Conservation (phyloP, 2,888 invertebrate species). For the Camptogramma bilineatum region DNA sequence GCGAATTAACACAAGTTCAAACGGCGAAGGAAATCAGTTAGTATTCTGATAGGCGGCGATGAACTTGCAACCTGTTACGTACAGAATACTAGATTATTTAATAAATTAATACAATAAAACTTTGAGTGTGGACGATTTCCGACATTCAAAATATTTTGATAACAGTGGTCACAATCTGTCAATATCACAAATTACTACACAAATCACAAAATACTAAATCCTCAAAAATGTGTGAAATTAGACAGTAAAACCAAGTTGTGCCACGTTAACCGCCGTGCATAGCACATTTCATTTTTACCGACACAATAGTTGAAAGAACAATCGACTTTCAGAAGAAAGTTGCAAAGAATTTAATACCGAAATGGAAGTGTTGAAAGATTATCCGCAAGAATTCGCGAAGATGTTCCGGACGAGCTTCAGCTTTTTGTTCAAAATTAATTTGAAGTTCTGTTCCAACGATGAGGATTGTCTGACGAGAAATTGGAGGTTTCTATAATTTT, state of each 20-base stretch:
- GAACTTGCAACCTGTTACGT: too few species aligned
- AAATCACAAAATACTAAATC: too few species aligned
- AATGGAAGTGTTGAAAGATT: constrained; percentile 46
- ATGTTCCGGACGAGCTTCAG: constrained; percentile 44
- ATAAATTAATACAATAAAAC: too few species aligned
- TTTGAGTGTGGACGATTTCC: too few species aligned
- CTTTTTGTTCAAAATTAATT: constrained; percentile 45
- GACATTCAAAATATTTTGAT: too few species aligned
- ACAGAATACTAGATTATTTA: too few species aligned
- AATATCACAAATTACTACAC: too few species aligned
- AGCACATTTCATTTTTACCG: constrained; percentile 23
- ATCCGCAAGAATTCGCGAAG: constrained; percentile 50
- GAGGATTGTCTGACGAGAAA: constrained; percentile 40
- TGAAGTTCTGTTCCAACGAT: constrained; percentile 44
- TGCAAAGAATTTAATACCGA: constrained; percentile 36
- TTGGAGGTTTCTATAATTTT: constrained; percentile 41
- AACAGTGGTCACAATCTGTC: too few species aligned
- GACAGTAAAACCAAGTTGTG: background rate
- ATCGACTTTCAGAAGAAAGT: constrained; percentile 33
- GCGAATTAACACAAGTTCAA: too few species aligned
- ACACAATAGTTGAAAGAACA: constrained; percentile 26
- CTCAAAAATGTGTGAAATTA: too few species aligned
- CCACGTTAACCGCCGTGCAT: background rate
- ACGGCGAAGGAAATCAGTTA: too few species aligned
- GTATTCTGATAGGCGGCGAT: too few species aligned